Percentiles rank a stretch among this genome's conserved stretches.
These are phyloP conservation scores for Holothuria scabra DNA, from an alignment of 53 echinoderm and acorn worm genomes.

Conservation along the genomic window DNA sequence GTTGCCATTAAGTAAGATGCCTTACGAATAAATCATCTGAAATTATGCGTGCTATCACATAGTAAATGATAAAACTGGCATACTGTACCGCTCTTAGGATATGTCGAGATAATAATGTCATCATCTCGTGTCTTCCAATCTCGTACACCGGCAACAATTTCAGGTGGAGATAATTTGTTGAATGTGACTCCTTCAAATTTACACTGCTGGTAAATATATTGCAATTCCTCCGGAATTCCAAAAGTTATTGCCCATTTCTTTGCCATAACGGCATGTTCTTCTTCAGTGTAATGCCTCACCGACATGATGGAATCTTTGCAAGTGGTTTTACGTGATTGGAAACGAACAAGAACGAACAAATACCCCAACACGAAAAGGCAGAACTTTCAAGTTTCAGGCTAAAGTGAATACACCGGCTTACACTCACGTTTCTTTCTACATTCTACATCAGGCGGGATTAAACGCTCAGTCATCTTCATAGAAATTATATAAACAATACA, in stretches of 20 bases:
- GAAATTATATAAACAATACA: no score
- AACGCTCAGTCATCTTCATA: no score
- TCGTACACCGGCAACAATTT: not conserved
- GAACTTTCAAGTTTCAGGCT: no score
- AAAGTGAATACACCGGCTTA: no score
- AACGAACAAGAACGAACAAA: no score
- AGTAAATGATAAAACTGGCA: not conserved
- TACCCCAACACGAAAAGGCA: no score
- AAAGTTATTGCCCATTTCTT: not conserved
- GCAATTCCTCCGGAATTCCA: not conserved
- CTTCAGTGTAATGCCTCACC: not conserved
- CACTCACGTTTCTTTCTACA: no score
- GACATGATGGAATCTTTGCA: not conserved
- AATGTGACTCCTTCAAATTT: conserved; percentile 10
- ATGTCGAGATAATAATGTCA: conserved; percentile 1
- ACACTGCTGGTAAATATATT: not conserved
- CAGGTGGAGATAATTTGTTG: not conserved
- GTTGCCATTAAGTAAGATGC: no score
- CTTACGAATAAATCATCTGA: no score
- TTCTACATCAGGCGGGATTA: no score
- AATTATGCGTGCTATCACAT: no score
- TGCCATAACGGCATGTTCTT: not conserved
- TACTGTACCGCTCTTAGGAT: conserved; percentile 27
- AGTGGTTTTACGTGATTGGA: no score
- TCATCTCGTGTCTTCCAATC: conserved; percentile 14